phyloP scores from a whole-genome alignment of 2,888 invertebrate species.

The Euplagia quadripunctaria region DNA sequence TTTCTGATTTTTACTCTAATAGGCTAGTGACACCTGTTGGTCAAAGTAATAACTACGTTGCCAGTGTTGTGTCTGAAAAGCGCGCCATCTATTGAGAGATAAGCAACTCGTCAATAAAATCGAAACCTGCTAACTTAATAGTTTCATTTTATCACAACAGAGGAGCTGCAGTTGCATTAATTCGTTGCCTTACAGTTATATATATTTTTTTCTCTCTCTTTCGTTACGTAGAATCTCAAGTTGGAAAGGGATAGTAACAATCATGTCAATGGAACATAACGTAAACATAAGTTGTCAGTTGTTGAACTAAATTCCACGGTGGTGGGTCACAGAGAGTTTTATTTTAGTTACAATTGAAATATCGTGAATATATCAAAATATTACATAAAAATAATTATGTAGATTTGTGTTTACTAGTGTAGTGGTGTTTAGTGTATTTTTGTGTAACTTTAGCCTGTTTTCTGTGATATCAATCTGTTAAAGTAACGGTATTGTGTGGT shows the following conservation, averaged over 20 bases:
- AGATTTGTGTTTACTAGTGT: conserved; percentile 29
- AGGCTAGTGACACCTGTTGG: conserved; percentile 51
- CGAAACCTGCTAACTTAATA: conserved; percentile 39
- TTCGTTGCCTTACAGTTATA: conserved; percentile 53
- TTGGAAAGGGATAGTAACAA: conserved; percentile 57
- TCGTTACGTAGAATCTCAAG: background rate
- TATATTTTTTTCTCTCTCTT: conserved; percentile 50
- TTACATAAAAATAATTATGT: conserved; percentile 48
- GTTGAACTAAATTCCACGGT: conserved; percentile 69
- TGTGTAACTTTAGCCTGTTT: conserved; percentile 43
- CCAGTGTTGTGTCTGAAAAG: background rate
- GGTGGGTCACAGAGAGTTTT: conserved; percentile 56
- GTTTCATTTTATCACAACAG: conserved; percentile 36
- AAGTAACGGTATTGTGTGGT: conserved; percentile 74
- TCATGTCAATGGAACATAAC: conserved; percentile 71
- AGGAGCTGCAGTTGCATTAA: conserved; percentile 40
- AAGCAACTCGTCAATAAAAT: conserved; percentile 42
- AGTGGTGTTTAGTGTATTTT: conserved; percentile 43
- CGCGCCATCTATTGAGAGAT: conserved; percentile 34
- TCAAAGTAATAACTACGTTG: background rate
- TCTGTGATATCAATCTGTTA: conserved; percentile 62
- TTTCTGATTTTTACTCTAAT: background rate
- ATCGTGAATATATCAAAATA: conserved; percentile 33
- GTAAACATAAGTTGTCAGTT: conserved; percentile 80
- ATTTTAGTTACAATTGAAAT: conserved; percentile 36